Percentiles rank a stretch among this genome's conserved stretches.
Evolutionary conservation across 2,113 vertebrate genomes (phyloP).

Genomic region (Cheirogaleus medius): DNA sequence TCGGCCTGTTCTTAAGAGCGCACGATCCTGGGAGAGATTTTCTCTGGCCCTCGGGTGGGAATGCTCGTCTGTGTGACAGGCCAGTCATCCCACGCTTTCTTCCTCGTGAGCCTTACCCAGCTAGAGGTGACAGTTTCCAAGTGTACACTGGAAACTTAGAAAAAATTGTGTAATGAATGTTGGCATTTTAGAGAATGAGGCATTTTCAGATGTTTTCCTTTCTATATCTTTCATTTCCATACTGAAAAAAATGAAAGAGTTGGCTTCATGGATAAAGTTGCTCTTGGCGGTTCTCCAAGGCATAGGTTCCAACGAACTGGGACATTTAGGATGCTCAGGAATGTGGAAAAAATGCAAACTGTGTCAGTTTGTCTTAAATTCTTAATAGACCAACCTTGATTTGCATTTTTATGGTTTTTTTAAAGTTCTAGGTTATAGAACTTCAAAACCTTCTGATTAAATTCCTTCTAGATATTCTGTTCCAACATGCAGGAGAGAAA

Average conservation of each 20-base stretch:
- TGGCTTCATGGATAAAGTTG: neutral
- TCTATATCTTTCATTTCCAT: neutral
- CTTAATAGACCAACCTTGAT: neutral
- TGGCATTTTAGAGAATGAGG: neutral
- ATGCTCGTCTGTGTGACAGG: neutral
- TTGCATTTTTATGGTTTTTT: neutral
- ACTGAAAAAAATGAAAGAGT: neutral
- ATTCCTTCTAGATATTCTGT: neutral
- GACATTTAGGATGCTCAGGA: neutral
- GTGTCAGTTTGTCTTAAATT: neutral
- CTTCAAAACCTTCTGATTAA: neutral
- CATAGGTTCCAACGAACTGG: neutral
- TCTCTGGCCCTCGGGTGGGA: neutral
- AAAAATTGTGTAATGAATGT: neutral
- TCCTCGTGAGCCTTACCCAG: too few relatives aligned
- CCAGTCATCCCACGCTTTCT: rapidly evolving
- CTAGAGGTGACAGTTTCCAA: neutral
- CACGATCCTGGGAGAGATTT: too few relatives aligned
- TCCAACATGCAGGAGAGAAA: neutral
- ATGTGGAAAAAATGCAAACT: neutral
- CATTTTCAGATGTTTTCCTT: neutral
- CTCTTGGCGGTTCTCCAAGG: neutral
- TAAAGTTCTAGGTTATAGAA: neutral
- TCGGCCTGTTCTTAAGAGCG: too few relatives aligned
- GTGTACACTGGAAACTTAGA: neutral